phyloP scores from a whole-genome alignment of 2,797 vertebrate genomes.

The Atherinosoma microstoma region DNA sequence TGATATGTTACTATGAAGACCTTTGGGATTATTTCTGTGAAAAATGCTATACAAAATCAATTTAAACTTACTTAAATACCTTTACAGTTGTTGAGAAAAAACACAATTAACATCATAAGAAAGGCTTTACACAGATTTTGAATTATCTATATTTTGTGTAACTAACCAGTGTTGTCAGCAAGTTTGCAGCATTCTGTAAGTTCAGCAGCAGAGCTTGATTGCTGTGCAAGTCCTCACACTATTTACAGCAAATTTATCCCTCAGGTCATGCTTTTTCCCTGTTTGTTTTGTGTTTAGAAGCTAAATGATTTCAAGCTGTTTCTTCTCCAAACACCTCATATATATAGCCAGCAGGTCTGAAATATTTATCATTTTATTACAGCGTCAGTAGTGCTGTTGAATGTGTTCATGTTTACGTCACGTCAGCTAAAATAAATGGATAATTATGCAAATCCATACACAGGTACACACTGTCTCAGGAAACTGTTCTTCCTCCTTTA shows the following conservation, averaged over 20 bases:
- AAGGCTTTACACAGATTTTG: conserved; percentile 5
- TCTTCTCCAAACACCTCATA: conserved; percentile 22
- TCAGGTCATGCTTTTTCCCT: not conserved
- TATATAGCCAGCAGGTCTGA: conserved; percentile 25
- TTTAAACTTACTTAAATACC: not conserved
- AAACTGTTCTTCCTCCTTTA: conserved; percentile 6
- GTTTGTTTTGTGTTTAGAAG: conserved; percentile 31
- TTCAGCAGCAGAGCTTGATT: conserved; percentile 31
- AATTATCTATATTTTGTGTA: conserved; percentile 5
- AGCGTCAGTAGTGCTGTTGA: conserved; percentile 1
- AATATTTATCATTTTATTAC: conserved; percentile 8
- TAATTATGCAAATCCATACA: not conserved
- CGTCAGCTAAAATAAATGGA: conserved; percentile 12
- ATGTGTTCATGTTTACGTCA: conserved; percentile 36
- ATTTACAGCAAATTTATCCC: conserved; percentile 15
- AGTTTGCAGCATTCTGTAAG: not conserved
- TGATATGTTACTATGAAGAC: no score
- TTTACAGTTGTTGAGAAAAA: not conserved
- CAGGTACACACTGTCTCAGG: not conserved
- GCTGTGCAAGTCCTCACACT: conserved; percentile 4
- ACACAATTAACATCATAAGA: not conserved
- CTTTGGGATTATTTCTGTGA: no score
- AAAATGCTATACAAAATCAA: no score
- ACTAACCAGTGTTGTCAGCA: conserved; percentile 19
- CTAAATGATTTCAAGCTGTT: conserved; percentile 37